Evolutionary conservation across 1,140 invertebrate species (phyloP), one percentile per base, ranked within the genome.

Genomic region (Neotoxoptera formosana): DNA sequence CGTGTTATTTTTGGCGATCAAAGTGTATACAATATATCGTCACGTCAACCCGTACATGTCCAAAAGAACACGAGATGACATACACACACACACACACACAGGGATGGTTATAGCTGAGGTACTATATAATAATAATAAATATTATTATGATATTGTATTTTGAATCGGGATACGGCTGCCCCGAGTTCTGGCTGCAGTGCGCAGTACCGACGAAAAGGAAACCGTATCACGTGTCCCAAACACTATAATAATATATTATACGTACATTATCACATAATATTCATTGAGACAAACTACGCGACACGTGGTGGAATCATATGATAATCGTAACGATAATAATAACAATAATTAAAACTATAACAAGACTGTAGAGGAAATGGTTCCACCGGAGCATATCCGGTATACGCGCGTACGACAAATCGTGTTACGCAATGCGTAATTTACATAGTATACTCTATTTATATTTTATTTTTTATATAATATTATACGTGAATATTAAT

Each of bases 271-370:
- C 60, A n/a, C 30, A 30, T 30, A 25, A 67, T 67, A 86, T 88
- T 48, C n/a, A 53, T 20, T 17, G 36, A 51, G 53, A 88, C 36
- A 51, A 88, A 88, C n/a, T 41, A 41, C 41, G 41, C 4, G 86
- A 88, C 47, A 88, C 86, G 86, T 88, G 83, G 83, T 86, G 48
- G 14, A 83, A 86, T 47, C 25, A 30, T 67, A 67, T n/a, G 9
- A 47, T 47, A 87, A 87, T 88, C 47, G n/a, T 88, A 53, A 88
- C 48, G 47, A 87, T 87, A 87, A 87, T 47, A 48, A 87, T 48
- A 51, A 88, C 48, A 51, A 53, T 88, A 88, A 88, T 88, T 88
- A 88, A 88, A 88, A 88, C 23, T 88, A n/a, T 51, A 87, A 87
- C 47, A n/a, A 87, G 45, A 48, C 86, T n/a, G 60, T 67, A n/a